Percentiles rank a stretch among this genome's conserved stretches.
phyloP scores from a whole-genome alignment of 2,113 vertebrate genomes.

The Plectropomus leopardus region DNA sequence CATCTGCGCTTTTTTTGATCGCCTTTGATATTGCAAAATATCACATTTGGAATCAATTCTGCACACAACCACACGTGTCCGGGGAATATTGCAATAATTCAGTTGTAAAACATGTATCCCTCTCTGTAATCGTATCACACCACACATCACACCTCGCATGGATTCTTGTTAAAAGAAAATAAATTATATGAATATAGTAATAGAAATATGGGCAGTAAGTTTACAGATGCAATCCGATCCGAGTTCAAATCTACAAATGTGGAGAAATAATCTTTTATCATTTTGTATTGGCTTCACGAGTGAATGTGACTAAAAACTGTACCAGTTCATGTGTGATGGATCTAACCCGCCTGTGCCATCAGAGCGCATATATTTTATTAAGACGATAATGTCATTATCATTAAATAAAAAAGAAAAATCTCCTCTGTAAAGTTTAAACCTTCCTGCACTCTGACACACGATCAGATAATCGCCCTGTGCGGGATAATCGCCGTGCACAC shows the following conservation, averaged over 20 bases:
- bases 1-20: background rate
- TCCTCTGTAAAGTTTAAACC: constrained; percentile 13
- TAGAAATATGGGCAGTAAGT: background rate
- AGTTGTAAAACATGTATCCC: background rate
- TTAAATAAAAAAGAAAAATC: background rate
- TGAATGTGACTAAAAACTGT: background rate
- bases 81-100: background rate
- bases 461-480: constrained; percentile 27
- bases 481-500: constrained; percentile 24
- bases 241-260: background rate
- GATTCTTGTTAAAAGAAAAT: background rate
- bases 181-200: background rate
- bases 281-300: background rate
- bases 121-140: background rate
- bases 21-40: background rate
- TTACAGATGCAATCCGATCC: too few species aligned
- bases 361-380: background rate
- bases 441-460: constrained; percentile 43
- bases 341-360: background rate
- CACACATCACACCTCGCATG: background rate
- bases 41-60: background rate
- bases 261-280: background rate
- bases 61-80: background rate
- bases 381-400: background rate
- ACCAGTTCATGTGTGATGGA: background rate